Evolutionary conservation across 2,113 vertebrate genomes (phyloP), one percentile per base, ranked within the genome.

Genomic region (Poecile atricapillus): DNA sequence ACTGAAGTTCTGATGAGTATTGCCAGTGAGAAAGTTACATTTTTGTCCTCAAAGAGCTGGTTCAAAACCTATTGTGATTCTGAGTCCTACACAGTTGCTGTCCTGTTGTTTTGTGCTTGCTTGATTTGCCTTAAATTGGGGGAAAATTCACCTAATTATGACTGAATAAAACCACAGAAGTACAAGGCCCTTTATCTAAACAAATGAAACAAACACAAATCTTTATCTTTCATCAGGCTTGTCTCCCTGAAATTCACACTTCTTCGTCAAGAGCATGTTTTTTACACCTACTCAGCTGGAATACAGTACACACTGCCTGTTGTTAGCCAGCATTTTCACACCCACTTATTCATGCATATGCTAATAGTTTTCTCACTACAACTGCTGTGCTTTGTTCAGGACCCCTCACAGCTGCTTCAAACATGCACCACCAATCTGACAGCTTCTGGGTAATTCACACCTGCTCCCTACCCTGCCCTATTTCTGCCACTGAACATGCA

Each of bases 181-280:
- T 47, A 63, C 35, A 62, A 0, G 2, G 13, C 11, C 41, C 5
- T 81, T 91, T 63, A 76, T 58, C 50, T 67, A 81, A 69, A 64
- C 39, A 89, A 97, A 92, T 41, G 82, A 93, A 91, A 90, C 47
- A 90, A 94, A 90, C 31, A 46, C 23, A 86, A 67, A 85, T 90
- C 55, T 83, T 52, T 70, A 44, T 24, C 47, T 86, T 93, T 93
- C 55, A 90, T 77, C 85, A 63, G 50, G 33, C 68, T 68, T 89
- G 63, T 91, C 90, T 95, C 88, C 68, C 64, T 90, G 88, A 96
- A 96, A 96, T 96, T 96, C 94, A 95, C 96, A 96, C 92, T 95
- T 93, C 46, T 59, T 59, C 24, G 33, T 90, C 93, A 92, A 81
- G 93, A 86, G 79, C 52, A 58, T 93, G 76, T 89, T 96, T 93